Evolutionary conservation across 2,888 invertebrate species (phyloP), one percentile per base, ranked within the genome.

Genomic region (Phymatocera aterrima): DNA sequence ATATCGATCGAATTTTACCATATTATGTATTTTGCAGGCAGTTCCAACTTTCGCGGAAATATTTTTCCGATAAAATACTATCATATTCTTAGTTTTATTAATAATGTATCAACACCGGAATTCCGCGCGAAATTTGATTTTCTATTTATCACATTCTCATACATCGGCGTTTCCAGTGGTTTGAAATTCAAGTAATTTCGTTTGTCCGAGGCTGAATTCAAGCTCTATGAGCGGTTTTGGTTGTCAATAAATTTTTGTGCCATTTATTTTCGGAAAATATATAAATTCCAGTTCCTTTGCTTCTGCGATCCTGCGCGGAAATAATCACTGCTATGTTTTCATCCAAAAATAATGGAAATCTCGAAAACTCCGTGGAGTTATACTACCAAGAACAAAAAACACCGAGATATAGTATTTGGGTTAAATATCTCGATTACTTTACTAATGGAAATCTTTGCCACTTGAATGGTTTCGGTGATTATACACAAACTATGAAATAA

Each of bases 161-260:
- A 28, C 3, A 24, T 57, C 2, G 8, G 12, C 57, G 12, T n/a
- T n/a, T n/a, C n/a, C n/a, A n/a, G 28, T 24, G 28, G 8, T 12
- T 24, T 10, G 12, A 54, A 61, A 37, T 61, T 37, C 0, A 34
- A 37, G n/a, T n/a, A 64, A n/a, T 4, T 12, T 34, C 64, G 37
- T n/a, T 64, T 64, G 64, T 64, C 21, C 34, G 68, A 6, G 28
- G 4, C 43, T 68, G 15, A 24, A 37, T 68, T 68, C 68, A 68
- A 40, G n/a, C 8, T 5, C 15, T 57, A 28, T 21, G 12, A 1
- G n/a, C 3, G 12, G 0, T 46, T 5, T 15, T 0, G 4, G 8
- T 8, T 6, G 60, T n/a, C 0, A 34, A 61, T 3, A 61, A n/a
- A n/a, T 34, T 31, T 34, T 24, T 6, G 46, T 68, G 15, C 12